Evolutionary conservation across 2,888 invertebrate species (phyloP), one percentile per base, ranked within the genome.

Genomic region (Prosopocoilus inquinatus): DNA sequence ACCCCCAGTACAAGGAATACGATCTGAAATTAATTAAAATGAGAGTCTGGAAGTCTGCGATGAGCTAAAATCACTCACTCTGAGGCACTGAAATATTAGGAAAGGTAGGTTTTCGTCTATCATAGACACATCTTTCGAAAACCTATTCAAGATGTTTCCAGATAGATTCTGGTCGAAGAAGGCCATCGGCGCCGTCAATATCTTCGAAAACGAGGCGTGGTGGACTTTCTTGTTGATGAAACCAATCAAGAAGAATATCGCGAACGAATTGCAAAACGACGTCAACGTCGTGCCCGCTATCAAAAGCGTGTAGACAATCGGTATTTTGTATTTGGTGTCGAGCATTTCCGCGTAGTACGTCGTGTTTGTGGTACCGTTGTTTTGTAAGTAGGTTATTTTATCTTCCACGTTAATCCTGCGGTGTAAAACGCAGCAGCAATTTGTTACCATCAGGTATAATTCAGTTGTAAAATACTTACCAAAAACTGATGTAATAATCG

Each of bases 1-100:
- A 41, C 13, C 8, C 15, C 85, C 43, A 93, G 85, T 0, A 87
- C 79, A 9, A 88, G 77, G 12, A 91, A 84, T 3, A 89, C 90
- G 9, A 88, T 74, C 36, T 91, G 78, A 33, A 49, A 11, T 11
- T 50, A 33, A 9, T 34, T 3, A 32, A 11, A 7, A 12, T 32
- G 20, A 28, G 20, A 5, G n/a, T n/a, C n/a, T 3, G 20, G 20
- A 28, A 28, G 20, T 28, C 20, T 28, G 5, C 20, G 20, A 28
- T 28, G 20, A 28, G 7, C 38, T 38, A 9, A 41, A 11, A 16
- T 13, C 11, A 53, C 53, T 53, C 46, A 65, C 65, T 36, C 61
- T 33, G 5, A 61, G 20, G 36, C 57, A 55, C 44, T 64, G 62
- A 38, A 56, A 60, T 34, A 60, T 49, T 13, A 55, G 34, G 9